A percentile compares a stretch with the other conserved stretches of the same genome.
Evolutionary conservation across 2,797 vertebrate species (phyloP).

Genomic region (Anguilla anguilla): DNA sequence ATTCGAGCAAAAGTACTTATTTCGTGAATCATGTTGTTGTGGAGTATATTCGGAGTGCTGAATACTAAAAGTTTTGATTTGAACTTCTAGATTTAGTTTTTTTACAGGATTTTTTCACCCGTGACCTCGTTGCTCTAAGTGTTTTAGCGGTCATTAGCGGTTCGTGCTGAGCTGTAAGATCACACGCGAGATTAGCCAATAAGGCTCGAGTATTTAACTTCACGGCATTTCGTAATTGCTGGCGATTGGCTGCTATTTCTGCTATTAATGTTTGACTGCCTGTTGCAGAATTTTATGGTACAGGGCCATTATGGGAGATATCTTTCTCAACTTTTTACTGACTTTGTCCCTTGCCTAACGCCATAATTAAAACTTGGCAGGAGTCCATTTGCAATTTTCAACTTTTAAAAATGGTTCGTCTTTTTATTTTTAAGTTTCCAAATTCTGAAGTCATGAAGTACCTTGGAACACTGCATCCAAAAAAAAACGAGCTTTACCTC

Average conservation of each 20-base stretch:
- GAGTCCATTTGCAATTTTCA: background rate
- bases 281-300: constrained; percentile 8
- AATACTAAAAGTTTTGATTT: background rate
- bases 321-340: background rate
- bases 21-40: background rate
- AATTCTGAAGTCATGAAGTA: too few relatives aligned
- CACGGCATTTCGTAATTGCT: constrained; percentile 20
- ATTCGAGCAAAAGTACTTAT: background rate
- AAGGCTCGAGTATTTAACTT: constrained; percentile 18
- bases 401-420: background rate
- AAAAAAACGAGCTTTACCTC: too few relatives aligned
- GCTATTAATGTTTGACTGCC: constrained; percentile 18
- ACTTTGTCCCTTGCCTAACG: background rate
- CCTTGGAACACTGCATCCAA: too few relatives aligned
- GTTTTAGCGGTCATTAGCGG: background rate
- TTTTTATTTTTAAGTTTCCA: background rate
- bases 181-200: constrained; percentile 30
- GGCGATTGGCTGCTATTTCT: constrained; percentile 24
- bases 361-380: background rate
- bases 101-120: background rate
- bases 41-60: background rate
- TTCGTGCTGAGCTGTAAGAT: constrained; percentile 10
- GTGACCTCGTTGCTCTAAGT: background rate
- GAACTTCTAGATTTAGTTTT: background rate
- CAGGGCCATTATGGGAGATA: constrained; percentile 6